Conservation (phyloP, 2,797 vertebrate species). For the Anguilla megastoma region DNA sequence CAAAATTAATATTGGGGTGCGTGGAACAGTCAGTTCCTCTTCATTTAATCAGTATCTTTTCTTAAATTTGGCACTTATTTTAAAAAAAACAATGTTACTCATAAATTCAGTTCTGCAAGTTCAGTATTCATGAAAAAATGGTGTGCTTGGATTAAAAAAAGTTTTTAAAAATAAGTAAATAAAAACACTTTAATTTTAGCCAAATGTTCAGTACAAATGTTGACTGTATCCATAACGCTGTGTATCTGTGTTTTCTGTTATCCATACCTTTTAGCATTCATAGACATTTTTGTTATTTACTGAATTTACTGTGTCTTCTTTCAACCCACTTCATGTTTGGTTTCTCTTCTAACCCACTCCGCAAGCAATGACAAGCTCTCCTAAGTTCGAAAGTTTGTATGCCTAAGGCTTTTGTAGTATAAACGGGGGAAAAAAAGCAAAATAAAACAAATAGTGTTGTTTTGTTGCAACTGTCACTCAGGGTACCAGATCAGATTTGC, state of each 20-base stretch:
- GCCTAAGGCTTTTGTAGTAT: neutral
- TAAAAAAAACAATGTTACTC: no score
- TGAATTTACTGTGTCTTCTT: neutral
- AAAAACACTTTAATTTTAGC: no score
- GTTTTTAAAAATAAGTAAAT: no score
- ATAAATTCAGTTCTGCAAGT: no score
- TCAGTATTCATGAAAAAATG: no score
- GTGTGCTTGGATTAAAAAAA: no score
- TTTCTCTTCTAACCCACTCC: neutral
- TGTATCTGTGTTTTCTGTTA: neutral
- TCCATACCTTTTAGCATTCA: neutral
- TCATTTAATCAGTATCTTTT: no score
- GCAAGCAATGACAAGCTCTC: neutral
- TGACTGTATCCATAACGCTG: neutral
- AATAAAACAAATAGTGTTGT: constrained; percentile 13
- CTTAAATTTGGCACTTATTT: no score
- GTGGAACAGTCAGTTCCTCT: neutral
- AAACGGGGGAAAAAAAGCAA: neutral
- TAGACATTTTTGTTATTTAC: neutral
- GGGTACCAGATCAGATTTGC: constrained; percentile 17
- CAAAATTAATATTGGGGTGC: neutral
- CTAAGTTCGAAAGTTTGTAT: neutral
- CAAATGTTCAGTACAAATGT: no score
- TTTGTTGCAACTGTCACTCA: constrained; percentile 9
- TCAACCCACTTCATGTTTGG: neutral